Conservation (phyloP, 2,797 vertebrate genomes). For the Gymnoscopelus microlampas region DNA sequence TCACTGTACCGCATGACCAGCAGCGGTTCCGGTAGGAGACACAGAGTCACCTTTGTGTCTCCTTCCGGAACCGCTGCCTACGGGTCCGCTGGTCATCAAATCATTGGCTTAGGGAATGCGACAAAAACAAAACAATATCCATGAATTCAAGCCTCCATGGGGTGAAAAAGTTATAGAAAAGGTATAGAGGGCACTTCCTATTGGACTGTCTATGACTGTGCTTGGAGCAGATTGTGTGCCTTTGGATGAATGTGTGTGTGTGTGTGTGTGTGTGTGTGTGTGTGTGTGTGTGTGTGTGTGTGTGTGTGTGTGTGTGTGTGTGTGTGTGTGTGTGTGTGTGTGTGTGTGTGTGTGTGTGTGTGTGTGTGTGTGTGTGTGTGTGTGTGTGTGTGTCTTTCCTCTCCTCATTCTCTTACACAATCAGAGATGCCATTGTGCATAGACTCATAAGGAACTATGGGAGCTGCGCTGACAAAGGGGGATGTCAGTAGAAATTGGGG, state of each 20-base stretch:
- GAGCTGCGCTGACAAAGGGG: constrained; percentile 52
- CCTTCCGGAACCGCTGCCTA: too few species aligned
- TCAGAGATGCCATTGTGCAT: constrained; percentile 25
- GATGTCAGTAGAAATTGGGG: constrained; percentile 42
- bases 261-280: background rate
- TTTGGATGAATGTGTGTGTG: background rate
- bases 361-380: constrained; percentile 1
- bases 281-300: constrained; percentile 21
- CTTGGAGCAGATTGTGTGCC: too few species aligned
- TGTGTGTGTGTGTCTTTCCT: background rate
- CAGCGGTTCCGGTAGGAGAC: too few species aligned
- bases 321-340: constrained; percentile 3
- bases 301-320: too few species aligned
- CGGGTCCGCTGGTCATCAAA: too few species aligned
- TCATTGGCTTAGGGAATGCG: too few species aligned
- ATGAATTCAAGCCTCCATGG: too few species aligned
- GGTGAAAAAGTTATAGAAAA: too few species aligned
- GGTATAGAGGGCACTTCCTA: too few species aligned
- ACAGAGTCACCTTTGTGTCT: too few species aligned
- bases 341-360: constrained; percentile 21
- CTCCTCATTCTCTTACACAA: constrained; percentile 33
- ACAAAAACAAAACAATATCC: too few species aligned
- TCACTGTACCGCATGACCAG: background rate
- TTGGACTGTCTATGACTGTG: too few species aligned
- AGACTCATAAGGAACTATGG: constrained; percentile 12